Evolutionary conservation across 2,888 invertebrate species (phyloP), one percentile per base, ranked within the genome.

Genomic region (Thyatira batis): DNA sequence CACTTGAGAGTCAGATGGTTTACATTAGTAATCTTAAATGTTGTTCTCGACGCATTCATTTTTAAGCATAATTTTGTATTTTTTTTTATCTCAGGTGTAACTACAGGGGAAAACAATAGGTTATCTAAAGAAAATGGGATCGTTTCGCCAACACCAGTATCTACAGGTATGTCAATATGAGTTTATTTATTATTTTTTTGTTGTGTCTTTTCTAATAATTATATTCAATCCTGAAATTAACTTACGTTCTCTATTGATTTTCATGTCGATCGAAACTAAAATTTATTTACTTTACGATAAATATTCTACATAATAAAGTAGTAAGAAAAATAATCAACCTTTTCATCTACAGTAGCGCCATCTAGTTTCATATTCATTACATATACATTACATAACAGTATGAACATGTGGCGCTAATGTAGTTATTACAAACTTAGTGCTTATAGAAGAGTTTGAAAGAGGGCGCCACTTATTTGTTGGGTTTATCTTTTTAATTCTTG

Each of bases 61-160:
- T 13, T 27, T 25, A 10, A 17, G 17, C 17, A 17, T 21, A 13
- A 27, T 28, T 46, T 59, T 63, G n/a, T n/a, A n/a, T n/a, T n/a
- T n/a, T n/a, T n/a, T n/a, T n/a, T n/a, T 52, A 51, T 79, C 71
- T 2, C 79, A 89, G 90, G 89, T 55, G 69, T 89, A 33, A 80
- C 73, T 0, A 58, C 82, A 25, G 67, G 61, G 21, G 87, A 88
- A 53, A 83, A 64, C 61, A 82, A 68, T 73, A 84, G 84, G 63
- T 69, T 85, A 76, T 60, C 79, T 54, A 84, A 85, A 71, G 89
- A 92, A 63, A 90, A 91, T 61, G 89, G 89, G 20, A 78, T 89
- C 39, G 76, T 84, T 21, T 73, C 86, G 30, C 68, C 85, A 1
- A 69, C 87, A 8, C 78, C 87, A 0, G 74, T 74, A 2, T 69